phyloP scores from a whole-genome alignment of 2,888 invertebrate genomes.

The Drosophila niveifrons region DNA sequence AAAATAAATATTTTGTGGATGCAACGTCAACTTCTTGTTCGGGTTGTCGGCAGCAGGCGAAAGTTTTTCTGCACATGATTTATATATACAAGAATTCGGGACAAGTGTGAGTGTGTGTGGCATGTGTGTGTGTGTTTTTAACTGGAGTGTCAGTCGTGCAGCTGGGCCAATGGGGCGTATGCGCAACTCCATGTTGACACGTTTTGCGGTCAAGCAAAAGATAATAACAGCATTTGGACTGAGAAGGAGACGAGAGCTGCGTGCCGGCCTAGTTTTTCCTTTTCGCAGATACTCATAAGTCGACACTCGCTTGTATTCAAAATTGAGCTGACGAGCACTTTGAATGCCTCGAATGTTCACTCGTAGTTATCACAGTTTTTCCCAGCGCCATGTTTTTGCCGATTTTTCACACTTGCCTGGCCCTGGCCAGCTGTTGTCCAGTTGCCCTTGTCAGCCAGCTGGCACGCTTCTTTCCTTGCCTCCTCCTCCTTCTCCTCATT shows the following conservation, averaged over 20 bases:
- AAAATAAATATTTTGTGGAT: conserved; percentile 43
- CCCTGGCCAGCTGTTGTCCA: conserved; percentile 57
- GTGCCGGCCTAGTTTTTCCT: conserved; percentile 40
- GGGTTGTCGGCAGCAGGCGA: conserved; percentile 52
- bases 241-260: conserved; percentile 13
- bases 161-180: conserved; percentile 50
- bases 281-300: conserved; percentile 30
- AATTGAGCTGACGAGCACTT: conserved; percentile 36
- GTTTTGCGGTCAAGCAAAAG: conserved; percentile 74
- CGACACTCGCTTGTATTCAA: conserved; percentile 53
- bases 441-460: conserved; percentile 61
- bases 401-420: conserved; percentile 70
- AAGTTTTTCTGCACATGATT: conserved; percentile 62
- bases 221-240: conserved; percentile 63
- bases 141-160: conserved; percentile 31
- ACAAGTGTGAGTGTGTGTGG: not conserved
- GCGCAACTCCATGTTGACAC: conserved; percentile 65
- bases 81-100: conserved; percentile 41
- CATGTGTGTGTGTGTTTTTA: not conserved
- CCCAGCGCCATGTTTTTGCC: conserved; percentile 45
- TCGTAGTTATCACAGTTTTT: conserved; percentile 52
- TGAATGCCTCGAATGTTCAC: conserved; percentile 23
- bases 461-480: conserved; percentile 47
- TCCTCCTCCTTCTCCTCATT: conserved; percentile 20
- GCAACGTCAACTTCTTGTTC: conserved; percentile 52